Evolutionary conservation across 2,113 vertebrate genomes (phyloP), one percentile per base, ranked within the genome.

Genomic region (Narcine bancroftii): DNA sequence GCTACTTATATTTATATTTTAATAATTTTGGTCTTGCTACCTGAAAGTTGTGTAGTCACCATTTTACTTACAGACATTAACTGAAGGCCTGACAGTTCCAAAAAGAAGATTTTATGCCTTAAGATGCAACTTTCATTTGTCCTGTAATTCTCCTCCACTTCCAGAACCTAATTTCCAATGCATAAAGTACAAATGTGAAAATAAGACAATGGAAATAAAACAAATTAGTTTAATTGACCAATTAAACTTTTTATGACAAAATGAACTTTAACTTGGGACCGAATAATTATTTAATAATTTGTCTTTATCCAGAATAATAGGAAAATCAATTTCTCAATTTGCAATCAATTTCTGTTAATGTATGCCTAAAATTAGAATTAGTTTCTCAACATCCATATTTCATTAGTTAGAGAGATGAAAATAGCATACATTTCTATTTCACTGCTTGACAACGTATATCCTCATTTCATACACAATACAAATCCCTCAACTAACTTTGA

Each of bases 261-360:
- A 69, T 91, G 69, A 66, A 24, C 26, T 45, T 91, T 65, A 91
- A 91, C 89, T 42, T 6, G 63, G 65, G 47, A 7, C 63, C 69
- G 89, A 26, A 45, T 47, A 91, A 66, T 21, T 47, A 21, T 69
- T 91, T 39, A 2, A 91, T 71, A 63, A 69, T 45, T 69, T 91
- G 42, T 29, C 65, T 47, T 91, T 66, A 91, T 89, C 36, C 19
- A 42, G 33, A 66, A 89, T 69, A 69, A 91, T 45, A 45, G 65
- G 89, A 33, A 91, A 66, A 91, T 66, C 89, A 91, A 65, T 89
- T 36, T 33, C n/a, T 63, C 85, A 60, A 91, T 47, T 91, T 71
- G 65, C 63, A 69, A 47, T 91, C 89, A 47, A 91, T 69, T 87
- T 87, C 50, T 87, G 33, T 87, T 87, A 71, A 4, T 91, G 10